Evolutionary conservation across 2,113 vertebrate genomes (phyloP).

Genomic region (Ctenodactylus gundi): DNA sequence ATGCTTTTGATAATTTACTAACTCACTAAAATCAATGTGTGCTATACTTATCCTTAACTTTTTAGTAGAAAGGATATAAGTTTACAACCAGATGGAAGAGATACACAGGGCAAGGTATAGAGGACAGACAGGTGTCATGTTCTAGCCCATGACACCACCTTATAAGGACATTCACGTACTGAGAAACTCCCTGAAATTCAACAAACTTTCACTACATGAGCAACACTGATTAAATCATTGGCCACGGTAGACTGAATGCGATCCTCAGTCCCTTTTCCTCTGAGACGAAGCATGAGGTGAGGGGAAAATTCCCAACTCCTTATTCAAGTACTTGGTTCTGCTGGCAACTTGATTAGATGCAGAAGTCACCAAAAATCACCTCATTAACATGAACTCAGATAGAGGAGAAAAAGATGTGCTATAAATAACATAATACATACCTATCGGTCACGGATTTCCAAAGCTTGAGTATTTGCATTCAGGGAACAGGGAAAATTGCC

Average conservation of each 20-base stretch:
- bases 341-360: neutral
- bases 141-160: neutral
- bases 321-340: neutral
- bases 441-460: neutral
- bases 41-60: neutral
- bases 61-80: neutral
- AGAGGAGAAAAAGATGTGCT: neutral
- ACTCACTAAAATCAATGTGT: neutral
- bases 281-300: neutral
- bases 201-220: neutral
- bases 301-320: neutral
- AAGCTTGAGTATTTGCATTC: neutral
- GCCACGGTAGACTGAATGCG: neutral
- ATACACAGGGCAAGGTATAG: neutral
- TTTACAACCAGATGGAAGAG: neutral
- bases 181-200: neutral
- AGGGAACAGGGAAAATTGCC: neutral
- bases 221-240: slow-evolving; percentile 10
- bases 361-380: neutral
- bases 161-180: neutral
- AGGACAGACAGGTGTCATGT: neutral
- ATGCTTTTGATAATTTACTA: neutral
- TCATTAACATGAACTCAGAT: neutral
- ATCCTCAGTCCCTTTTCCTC: neutral
- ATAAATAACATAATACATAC: neutral